A percentile compares a stretch with the other conserved stretches of the same genome.
Evolutionary conservation across 2,113 vertebrate genomes (phyloP).

Genomic region (Actinemys pallida): DNA sequence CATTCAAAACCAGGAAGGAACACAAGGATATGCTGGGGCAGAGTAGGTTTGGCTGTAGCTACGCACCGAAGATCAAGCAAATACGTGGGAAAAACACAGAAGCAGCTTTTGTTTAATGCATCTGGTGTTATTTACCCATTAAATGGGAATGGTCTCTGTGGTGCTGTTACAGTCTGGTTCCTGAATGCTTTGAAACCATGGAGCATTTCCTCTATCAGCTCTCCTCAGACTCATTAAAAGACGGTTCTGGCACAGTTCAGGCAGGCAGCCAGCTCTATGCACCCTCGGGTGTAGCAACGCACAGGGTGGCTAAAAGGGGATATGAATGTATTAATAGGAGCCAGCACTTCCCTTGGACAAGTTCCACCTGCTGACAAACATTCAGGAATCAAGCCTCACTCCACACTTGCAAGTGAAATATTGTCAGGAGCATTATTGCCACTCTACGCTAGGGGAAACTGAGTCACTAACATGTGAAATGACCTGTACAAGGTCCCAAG

Average conservation of each 20-base stretch:
- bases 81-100: background rate
- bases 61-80: background rate
- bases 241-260: background rate
- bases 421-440: background rate
- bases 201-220: background rate
- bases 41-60: background rate
- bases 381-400: background rate
- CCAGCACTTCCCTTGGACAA: background rate
- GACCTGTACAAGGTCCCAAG: background rate
- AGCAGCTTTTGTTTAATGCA: background rate
- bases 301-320: background rate
- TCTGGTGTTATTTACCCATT: background rate
- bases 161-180: background rate
- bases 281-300: background rate
- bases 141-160: background rate
- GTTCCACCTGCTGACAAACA: background rate
- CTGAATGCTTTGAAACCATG: background rate
- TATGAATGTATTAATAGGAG: background rate
- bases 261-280: background rate
- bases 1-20: background rate
- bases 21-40: background rate
- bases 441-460: background rate
- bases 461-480: background rate
- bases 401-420: background rate
- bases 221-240: conserved; percentile 8